Evolutionary conservation across 30 jellyfish, hydroid and myxozoan species (phyloP).

Genomic region (Sanderia malayensis): DNA sequence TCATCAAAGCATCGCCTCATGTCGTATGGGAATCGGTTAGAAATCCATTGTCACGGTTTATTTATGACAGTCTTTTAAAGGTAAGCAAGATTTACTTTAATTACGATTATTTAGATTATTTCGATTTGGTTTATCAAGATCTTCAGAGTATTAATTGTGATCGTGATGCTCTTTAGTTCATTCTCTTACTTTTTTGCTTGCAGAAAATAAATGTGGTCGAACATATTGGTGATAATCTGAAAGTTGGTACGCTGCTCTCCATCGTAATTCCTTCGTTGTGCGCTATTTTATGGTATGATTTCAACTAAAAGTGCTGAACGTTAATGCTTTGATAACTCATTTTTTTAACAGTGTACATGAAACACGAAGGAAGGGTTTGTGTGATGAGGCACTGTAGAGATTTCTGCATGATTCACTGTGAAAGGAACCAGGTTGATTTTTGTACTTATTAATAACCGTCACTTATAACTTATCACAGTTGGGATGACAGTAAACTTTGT

Average conservation of each 20-base stretch:
- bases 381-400: conserved; percentile 77
- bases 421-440: conserved; percentile 83
- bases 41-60: conserved; percentile 80
- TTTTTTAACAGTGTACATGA: conserved; percentile 70
- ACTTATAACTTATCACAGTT: too few species aligned
- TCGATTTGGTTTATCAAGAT: too few species aligned
- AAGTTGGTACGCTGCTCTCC: conserved; percentile 74
- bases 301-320: too few species aligned
- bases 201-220: conserved; percentile 85
- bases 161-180: too few species aligned
- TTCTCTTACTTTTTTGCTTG: background rate
- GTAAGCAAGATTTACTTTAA: too few species aligned
- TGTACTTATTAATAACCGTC: too few species aligned
- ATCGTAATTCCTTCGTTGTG: too few species aligned
- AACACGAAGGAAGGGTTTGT: conserved; percentile 84
- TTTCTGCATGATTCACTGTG: conserved; percentile 81
- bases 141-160: too few species aligned
- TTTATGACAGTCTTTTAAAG: conserved; percentile 76
- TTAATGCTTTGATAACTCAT: background rate
- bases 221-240: conserved; percentile 70
- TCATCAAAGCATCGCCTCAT: conserved; percentile 71
- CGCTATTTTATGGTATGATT: background rate
- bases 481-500: too few species aligned
- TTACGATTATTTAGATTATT: too few species aligned
- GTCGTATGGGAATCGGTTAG: conserved; percentile 88